These are phyloP conservation scores for Oenanthe melanoleuca DNA, from an alignment of 2,113 vertebrate species.

Conservation along the genomic window DNA sequence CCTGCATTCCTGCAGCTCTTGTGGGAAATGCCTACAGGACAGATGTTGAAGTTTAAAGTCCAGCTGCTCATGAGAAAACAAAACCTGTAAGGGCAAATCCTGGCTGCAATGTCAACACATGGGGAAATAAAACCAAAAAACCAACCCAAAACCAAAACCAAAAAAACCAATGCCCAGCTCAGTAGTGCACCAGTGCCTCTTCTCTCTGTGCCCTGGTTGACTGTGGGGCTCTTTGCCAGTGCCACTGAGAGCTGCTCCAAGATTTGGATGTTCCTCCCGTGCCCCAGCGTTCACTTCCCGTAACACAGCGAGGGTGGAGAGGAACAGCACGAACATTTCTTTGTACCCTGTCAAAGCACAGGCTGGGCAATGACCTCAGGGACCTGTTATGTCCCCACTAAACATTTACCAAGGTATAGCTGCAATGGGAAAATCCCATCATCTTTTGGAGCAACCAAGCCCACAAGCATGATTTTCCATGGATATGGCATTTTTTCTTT, in stretches of 20 bases:
- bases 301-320: neutral
- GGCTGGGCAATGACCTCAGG: neutral
- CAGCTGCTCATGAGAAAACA: constrained; percentile 46
- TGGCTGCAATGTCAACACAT: constrained; percentile 12
- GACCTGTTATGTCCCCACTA: neutral
- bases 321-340: neutral
- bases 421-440: neutral
- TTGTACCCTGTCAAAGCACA: neutral
- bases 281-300: rapidly evolving
- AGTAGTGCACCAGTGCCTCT: neutral
- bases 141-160: neutral
- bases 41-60: constrained; percentile 65
- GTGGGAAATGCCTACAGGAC: neutral
- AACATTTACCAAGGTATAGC: neutral
- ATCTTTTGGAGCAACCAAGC: neutral
- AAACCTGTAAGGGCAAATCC: neutral
- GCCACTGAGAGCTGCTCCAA: neutral
- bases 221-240: neutral
- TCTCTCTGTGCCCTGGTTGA: rapidly evolving
- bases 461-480: neutral
- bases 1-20: neutral
- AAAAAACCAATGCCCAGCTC: neutral
- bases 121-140: neutral
- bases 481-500: neutral
- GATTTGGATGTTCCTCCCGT: neutral